Evolutionary conservation across 2,888 invertebrate genomes (phyloP), one percentile per base, ranked within the genome.

Genomic region (Heterodera filipjevi): DNA sequence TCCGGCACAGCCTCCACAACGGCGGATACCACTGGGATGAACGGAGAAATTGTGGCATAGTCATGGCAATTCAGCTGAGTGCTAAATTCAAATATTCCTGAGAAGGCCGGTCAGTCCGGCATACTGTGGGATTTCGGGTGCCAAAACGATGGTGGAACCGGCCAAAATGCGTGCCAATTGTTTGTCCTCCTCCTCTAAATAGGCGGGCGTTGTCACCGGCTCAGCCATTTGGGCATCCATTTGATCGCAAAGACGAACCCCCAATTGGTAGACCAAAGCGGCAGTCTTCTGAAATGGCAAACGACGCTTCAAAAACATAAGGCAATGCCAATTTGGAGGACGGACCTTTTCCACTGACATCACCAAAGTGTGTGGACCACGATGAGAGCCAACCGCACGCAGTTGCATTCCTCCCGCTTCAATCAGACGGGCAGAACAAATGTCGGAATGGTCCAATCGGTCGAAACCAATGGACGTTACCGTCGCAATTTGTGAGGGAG

Each of bases 51-150:
- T 14, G 87, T 86, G 33, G 82, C 84, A 80, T 88, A 88, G 79
- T 88, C 88, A 79, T 88, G 88, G 70, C 88, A 88, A 70, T 86
- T 87, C 33, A 86, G 71, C 81, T 87, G 87, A 3, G 87, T 86
- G 73, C 73, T 73, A n/a, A 59, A 59, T 49, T 0, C 39, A 39
- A 0, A 27, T 27, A 27, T n/a, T n/a, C n/a, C n/a, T n/a, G n/a
- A n/a, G n/a, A n/a, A n/a, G n/a, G n/a, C n/a, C n/a, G n/a, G n/a
- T n/a, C n/a, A n/a, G n/a, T n/a, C n/a, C n/a, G n/a, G n/a, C n/a
- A 27, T 35, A 75, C 59, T 86, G 84, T 27, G 88, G 88, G n/a
- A 88, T 88, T 77, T 87, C 83, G 1, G 88, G 88, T 79, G 88
- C 71, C 59, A 88, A 79, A 19, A 88, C 77, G 66, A 88, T 49